phyloP scores from a whole-genome alignment of 1,140 invertebrate genomes.

The Drosophila azteca region DNA sequence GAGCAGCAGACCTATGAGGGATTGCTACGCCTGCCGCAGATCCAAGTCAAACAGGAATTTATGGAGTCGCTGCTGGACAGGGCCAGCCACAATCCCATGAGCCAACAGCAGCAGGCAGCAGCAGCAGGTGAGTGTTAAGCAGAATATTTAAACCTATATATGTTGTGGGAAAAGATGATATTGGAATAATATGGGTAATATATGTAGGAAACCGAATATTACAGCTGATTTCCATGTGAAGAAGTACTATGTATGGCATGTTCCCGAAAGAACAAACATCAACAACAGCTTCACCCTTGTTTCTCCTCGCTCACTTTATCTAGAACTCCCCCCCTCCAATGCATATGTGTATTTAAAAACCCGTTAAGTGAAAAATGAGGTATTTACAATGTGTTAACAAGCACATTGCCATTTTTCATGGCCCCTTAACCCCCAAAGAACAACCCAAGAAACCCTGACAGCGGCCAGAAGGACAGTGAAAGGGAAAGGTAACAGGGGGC shows the following conservation, averaged over 20 bases:
- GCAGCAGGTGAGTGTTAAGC: constrained; percentile 25
- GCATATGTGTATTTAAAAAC: constrained; percentile 74
- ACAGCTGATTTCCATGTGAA: too few relatives aligned
- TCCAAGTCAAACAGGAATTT: constrained; percentile 79
- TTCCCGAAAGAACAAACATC: too few relatives aligned
- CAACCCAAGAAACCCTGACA: constrained; percentile 41
- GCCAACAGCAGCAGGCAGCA: constrained; percentile 23
- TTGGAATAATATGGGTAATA: not conserved
- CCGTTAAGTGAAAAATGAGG: constrained; percentile 83
- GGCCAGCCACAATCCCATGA: constrained; percentile 17
- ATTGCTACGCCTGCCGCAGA: constrained; percentile 61
- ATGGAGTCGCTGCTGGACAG: constrained; percentile 55
- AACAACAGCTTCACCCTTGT: not conserved
- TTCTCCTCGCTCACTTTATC: not conserved
- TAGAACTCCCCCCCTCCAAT: too few relatives aligned
- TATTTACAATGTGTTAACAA: constrained; percentile 84
- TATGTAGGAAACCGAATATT: too few relatives aligned
- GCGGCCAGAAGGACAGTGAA: constrained; percentile 1
- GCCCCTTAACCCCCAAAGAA: constrained; percentile 29
- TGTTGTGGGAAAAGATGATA: not conserved
- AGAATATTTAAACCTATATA: not conserved
- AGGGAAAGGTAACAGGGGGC: not conserved
- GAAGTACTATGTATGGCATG: too few relatives aligned
- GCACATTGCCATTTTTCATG: constrained; percentile 77
- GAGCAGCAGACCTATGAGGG: constrained; percentile 36